Base-by-base conservation (phyloP, 2,113 vertebrate genomes). In the Lagenorhynchus albirostris region DNA sequence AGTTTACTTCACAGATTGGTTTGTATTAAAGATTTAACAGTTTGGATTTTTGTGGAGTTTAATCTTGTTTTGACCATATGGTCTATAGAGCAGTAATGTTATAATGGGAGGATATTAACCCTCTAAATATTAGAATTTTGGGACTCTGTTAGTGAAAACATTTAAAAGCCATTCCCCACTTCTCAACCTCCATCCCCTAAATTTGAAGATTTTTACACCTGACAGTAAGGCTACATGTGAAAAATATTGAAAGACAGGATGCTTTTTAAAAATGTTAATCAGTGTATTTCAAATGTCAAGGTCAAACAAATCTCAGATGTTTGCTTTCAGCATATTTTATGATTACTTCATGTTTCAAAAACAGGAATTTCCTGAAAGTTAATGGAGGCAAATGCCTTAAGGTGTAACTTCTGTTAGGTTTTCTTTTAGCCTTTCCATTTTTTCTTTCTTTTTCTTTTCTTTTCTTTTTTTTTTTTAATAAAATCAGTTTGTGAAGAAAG, bases 401-500 rank as follows among this genome's bases (percentile, higher is more conserved):
- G 94, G 94, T 98, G 60, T 96, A 96, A 97, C 44, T 94, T 96
- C 47, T 96, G 73, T 68, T 97, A 98, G 98, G 81, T 98, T 98
- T 98, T 97, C 63, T 36, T 90, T 90, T 98, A 98, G 70, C 25
- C 85, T 53, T 97, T 97, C 94, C 73, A 6, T 68, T 76, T 82
- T 7, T 31, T 79, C 70, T 41, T 82, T 97, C 94, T 76, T 36
- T 85, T 97, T 94, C 92, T 86, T 97, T 80, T 76, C 9, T 36
- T 83, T 44, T 83, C 62, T 68, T 84, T 12, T 29, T 65, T 80
- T 97, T 94, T 95, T 89, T 97, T 82, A 98, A 98, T 98, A 98
- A 98, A 98, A 98, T 94, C 98, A 99, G 98, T 98, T 98, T 99
- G 98, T 98, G 96, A 97, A 98, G 79, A 97, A 98, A 91, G 71